phyloP scores from a whole-genome alignment of 2,888 invertebrate genomes.

The Trimorus sp. region DNA sequence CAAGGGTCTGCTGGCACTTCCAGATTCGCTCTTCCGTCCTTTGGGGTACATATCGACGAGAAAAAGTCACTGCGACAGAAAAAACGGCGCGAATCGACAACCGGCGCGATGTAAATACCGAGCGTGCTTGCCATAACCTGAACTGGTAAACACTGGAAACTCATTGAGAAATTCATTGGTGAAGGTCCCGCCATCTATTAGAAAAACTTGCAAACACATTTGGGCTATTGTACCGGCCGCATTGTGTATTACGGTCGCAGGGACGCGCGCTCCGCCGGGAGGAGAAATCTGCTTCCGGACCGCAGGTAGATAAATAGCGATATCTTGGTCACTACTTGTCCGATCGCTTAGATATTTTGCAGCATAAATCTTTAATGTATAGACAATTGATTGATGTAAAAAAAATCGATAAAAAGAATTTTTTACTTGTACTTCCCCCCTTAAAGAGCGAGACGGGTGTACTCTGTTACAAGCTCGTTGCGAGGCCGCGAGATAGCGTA shows the following conservation, averaged over 20 bases:
- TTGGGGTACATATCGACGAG: slow-evolving; percentile 31
- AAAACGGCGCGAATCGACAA: slow-evolving; percentile 49
- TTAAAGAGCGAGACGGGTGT: too few relatives aligned
- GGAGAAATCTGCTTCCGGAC: background rate
- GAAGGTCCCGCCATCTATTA: too few relatives aligned
- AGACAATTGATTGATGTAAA: slow-evolving; percentile 32
- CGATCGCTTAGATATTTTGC: slow-evolving; percentile 57
- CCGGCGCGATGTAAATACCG: slow-evolving; percentile 24
- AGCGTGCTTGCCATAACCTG: background rate
- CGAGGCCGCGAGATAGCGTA: too few relatives aligned
- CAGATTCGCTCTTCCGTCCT: background rate
- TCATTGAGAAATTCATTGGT: slow-evolving; percentile 10
- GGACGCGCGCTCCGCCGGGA: slow-evolving; percentile 19
- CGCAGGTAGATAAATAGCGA: slow-evolving; percentile 9
- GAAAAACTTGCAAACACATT: background rate
- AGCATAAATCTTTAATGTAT: slow-evolving; percentile 54
- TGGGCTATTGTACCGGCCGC: slow-evolving; percentile 22
- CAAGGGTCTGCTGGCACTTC: background rate
- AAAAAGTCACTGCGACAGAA: slow-evolving; percentile 48
- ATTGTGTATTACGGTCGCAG: slow-evolving; percentile 22
- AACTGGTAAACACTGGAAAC: slow-evolving; percentile 22
- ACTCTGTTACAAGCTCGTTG: too few relatives aligned
- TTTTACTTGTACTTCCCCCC: slow-evolving; percentile 35
- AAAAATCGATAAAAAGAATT: slow-evolving; percentile 16
- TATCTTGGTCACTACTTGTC: slow-evolving; percentile 52